Evolutionary conservation across 1,140 invertebrate genomes (phyloP), one percentile per base, ranked within the genome.

Genomic region (Pemphigus obesinymphae): DNA sequence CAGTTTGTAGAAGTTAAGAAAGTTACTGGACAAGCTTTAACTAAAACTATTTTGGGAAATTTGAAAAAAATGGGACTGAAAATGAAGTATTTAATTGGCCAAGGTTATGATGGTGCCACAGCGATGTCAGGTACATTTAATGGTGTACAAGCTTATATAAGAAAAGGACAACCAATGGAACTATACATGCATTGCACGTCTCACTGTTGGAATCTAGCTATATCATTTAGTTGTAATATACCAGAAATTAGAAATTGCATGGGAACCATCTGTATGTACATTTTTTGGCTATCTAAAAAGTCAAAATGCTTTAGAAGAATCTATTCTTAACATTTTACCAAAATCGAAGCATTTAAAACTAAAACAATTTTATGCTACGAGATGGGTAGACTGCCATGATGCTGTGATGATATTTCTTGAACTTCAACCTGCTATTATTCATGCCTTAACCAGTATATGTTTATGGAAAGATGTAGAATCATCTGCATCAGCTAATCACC

Each of bases 71-170:
- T 37, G n/a, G 66, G 66, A 70, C 15, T 70, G 5, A 10, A 70
- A 70, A 1, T 70, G 26, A 40, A 70, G 45, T 70, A 43, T 70
- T 23, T 26, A 70, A 23, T 70, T 26, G 34, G n/a, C 45, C 40
- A 70, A 85, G 85, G 84, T 23, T 86, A 85, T 53, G 85, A 86
- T 84, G 85, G 85, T 5, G 85, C 86, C 48, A 81, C 84, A 78
- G 84, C 83, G 26, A 85, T 86, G 85, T 84, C 83, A 83, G 85
- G 84, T 70, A 48, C 82, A 61, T 85, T 85, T 50, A 83, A 84
- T 75, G 85, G 83, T 82, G 85, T 82, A 31, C 76, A 83, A 34
- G 61, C 82, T 45, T 11, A 61, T 10, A 81, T 81, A 43, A 34
- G 29, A 76, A 76, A 48, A 7, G 20, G 29, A 23, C 26, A 37